Percentiles rank a stretch among this genome's conserved stretches.
phyloP scores from a whole-genome alignment of 2,113 vertebrate species.

The Acanthochromis polyacanthus region DNA sequence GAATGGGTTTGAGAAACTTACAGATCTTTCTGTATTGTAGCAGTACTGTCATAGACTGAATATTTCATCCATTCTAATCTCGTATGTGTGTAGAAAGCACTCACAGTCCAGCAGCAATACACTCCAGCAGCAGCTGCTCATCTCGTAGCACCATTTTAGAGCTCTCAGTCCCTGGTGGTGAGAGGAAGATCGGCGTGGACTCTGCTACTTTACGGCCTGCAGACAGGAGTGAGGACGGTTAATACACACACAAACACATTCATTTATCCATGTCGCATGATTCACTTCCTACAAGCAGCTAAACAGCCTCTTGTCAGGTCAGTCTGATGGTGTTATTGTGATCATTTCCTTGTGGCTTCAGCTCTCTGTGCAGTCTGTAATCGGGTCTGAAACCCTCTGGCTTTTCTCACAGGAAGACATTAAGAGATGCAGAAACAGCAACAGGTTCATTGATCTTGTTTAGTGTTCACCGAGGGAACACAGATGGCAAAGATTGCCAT shows the following conservation, averaged over 20 bases:
- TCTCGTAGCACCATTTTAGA: constrained; percentile 96
- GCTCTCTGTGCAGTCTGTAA: not conserved
- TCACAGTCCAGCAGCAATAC: constrained; percentile 97
- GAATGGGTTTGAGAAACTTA: too few relatives aligned
- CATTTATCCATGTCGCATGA: constrained; percentile 2
- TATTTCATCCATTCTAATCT: too few relatives aligned
- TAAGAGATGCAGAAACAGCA: constrained; percentile 45
- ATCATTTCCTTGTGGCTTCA: constrained; percentile 27
- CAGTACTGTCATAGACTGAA: too few relatives aligned
- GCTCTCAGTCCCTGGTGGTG: constrained; percentile 90
- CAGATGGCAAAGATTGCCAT: constrained; percentile 14
- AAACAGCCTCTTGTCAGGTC: not conserved
- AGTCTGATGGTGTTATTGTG: constrained; percentile 31
- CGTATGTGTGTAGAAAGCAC: constrained; percentile 45
- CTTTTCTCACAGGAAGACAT: constrained; percentile 53
- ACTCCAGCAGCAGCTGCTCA: constrained; percentile 93
- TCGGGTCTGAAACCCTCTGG: constrained; percentile 21
- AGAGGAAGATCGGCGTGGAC: constrained; percentile 92
- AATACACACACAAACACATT: constrained; percentile 19
- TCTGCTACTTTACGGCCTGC: constrained; percentile 91
- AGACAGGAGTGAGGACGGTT: constrained; percentile 54
- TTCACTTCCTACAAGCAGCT: constrained; percentile 14
- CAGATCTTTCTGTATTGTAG: too few relatives aligned
- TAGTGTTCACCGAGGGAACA: constrained; percentile 26
- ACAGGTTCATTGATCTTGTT: constrained; percentile 32